Percentiles rank a stretch among this genome's conserved stretches.
Evolutionary conservation across 2,888 invertebrate species (phyloP).

Genomic region (Megastigmus dorsalis): DNA sequence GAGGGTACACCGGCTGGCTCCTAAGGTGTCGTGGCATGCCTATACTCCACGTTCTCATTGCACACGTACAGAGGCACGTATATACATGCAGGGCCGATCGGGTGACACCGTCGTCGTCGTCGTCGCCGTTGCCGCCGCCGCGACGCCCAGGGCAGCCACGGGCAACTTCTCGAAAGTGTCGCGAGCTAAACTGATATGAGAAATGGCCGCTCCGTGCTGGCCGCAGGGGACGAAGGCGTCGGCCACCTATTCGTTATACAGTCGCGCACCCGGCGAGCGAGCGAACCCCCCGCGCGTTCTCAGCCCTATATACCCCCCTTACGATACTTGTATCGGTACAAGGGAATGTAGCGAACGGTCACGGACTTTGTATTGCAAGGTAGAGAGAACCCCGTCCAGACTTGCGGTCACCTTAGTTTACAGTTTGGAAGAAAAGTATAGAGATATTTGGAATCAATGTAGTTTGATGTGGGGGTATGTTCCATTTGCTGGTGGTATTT

Average conservation of each 20-base stretch:
- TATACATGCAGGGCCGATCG: conserved; percentile 37
- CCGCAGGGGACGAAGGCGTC: conserved; percentile 64
- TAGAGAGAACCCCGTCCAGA: no score
- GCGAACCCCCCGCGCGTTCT: no score
- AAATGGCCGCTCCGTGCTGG: conserved; percentile 72
- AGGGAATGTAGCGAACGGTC: not conserved
- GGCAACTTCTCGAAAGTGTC: conserved; percentile 73
- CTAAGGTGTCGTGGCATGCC: conserved; percentile 54
- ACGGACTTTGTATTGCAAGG: not conserved
- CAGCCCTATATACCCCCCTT: no score
- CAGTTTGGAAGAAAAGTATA: no score
- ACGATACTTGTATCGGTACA: no score
- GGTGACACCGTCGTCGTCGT: conserved; percentile 27
- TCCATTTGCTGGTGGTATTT: no score
- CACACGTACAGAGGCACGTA: conserved; percentile 28
- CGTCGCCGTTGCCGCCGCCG: conserved; percentile 15
- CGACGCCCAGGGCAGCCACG: conserved; percentile 48
- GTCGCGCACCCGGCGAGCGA: not conserved
- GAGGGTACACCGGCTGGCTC: conserved; percentile 58
- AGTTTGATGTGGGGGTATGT: no score
- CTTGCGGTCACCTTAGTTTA: no score
- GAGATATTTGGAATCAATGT: no score
- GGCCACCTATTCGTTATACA: conserved; percentile 22
- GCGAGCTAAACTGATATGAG: conserved; percentile 73
- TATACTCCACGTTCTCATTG: not conserved